phyloP scores from a whole-genome alignment of 2,888 invertebrate species.

The Unio pictorum region DNA sequence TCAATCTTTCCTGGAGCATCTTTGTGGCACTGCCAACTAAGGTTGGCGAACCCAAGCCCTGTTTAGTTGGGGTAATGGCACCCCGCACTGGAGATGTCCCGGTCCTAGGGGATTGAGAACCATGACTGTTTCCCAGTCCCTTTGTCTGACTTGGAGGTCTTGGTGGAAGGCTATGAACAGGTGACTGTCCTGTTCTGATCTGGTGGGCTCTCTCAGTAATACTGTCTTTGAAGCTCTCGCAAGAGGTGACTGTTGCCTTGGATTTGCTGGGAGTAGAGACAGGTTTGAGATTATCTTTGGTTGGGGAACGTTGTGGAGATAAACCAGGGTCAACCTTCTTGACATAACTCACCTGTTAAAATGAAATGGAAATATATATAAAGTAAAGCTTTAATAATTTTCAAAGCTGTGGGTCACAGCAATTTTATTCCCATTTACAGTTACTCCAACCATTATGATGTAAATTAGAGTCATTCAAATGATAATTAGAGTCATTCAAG shows the following conservation, averaged over 20 bases:
- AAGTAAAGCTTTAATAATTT: neutral
- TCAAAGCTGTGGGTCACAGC: no score
- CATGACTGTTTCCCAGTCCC: no score
- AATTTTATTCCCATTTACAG: no score
- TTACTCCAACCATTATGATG: no score
- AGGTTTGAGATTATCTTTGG: constrained; percentile 17
- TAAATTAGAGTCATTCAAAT: no score
- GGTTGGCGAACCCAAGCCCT: constrained; percentile 28
- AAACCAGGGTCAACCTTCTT: constrained; percentile 57
- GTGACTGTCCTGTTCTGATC: constrained; percentile 20
- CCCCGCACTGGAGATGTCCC: no score
- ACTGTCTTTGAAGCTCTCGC: constrained; percentile 52
- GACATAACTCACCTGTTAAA: constrained; percentile 45
- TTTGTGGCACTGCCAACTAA: constrained; percentile 64
- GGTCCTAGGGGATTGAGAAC: neutral
- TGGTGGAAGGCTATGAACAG: neutral
- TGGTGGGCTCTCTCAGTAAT: constrained; percentile 47
- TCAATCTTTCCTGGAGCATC: constrained; percentile 65
- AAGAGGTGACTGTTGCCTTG: constrained; percentile 24
- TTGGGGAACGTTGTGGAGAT: constrained; percentile 28
- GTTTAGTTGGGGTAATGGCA: constrained; percentile 10
- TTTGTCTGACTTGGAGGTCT: constrained; percentile 4
- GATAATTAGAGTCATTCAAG: no score
- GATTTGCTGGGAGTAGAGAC: constrained; percentile 22
- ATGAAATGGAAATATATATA: neutral